phyloP scores from a whole-genome alignment of 2,113 vertebrate species.

The Bucco capensis region DNA sequence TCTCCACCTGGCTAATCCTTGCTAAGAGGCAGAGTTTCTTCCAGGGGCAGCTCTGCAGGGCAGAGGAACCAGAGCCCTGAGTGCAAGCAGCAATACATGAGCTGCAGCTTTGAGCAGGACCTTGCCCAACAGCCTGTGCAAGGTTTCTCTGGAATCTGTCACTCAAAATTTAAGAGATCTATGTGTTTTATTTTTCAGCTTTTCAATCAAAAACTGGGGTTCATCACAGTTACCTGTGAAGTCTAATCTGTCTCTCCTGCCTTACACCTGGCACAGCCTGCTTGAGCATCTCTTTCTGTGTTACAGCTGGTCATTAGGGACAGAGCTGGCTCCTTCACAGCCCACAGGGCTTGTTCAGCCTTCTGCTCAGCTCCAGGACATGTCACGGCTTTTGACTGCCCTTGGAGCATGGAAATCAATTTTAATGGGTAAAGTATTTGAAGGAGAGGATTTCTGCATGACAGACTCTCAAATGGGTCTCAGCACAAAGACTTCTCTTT shows the following conservation, averaged over 20 bases:
- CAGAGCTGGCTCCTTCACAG: not conserved
- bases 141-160: not conserved
- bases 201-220: not conserved
- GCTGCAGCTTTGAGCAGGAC: not conserved
- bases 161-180: not conserved
- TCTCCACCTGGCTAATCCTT: not conserved
- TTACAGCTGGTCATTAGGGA: not conserved
- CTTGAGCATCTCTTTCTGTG: not conserved
- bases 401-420: not conserved
- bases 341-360: not conserved
- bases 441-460: not conserved
- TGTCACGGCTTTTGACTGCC: rapidly evolving
- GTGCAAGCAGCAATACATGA: rapidly evolving
- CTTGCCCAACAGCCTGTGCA: not conserved
- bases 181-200: not conserved
- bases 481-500: not conserved
- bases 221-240: not conserved
- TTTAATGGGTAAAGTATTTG: not conserved
- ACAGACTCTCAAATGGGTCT: not conserved
- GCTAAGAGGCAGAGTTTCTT: not conserved
- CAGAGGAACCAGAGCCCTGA: rapidly evolving
- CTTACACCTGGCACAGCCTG: not conserved
- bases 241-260: not conserved
- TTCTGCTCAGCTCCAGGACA: not conserved
- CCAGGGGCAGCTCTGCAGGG: not conserved